Evolutionary conservation across 1,140 invertebrate genomes (phyloP), one percentile per base, ranked within the genome.

Genomic region (Ceratosolen fusciceps): DNA sequence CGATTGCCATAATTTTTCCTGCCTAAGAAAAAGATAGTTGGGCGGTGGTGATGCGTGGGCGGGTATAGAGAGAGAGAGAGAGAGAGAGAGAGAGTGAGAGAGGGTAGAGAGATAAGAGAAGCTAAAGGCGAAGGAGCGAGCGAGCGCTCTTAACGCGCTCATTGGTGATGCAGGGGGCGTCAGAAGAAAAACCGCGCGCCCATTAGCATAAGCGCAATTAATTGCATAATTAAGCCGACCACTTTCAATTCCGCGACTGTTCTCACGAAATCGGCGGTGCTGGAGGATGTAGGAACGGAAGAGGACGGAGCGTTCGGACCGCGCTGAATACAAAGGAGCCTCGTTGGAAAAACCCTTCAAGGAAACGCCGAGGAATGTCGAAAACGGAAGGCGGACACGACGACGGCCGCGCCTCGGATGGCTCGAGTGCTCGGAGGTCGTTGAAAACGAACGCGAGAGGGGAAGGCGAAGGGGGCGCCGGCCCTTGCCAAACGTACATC

Each of bases 151-250:
- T 58, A 10, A 26, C 12, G 24, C n/a, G 65, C 24, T 34, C 47
- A 71, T 71, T 52, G 24, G 68, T n/a, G 10, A 71, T 52, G 52
- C 68, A 34, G 29, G 7, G n/a, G 34, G 0, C 10, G 34, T 0
- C 10, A 74, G 10, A 58, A 74, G 72, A 39, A 74, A 60, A 74
- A 54, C 52, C 24, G 14, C 16, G 16, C 5, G 14, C 9, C 19
- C 58, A 74, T 49, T 74, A 76, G 14, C 62, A 54, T 76, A 67
- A 39, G 56, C 37, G 52, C 76, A 71, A 71, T 77, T 77, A 77
- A 72, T 71, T 49, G 54, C 52, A 62, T 72, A 77, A 77, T 77
- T 54, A 70, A 76, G 34, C 24, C 52, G 34, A 47, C 26, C 52
- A 77, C 67, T 71, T 71, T 77, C 67, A 43, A 71, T 77, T 71